Evolutionary conservation across 2,113 vertebrate genomes (phyloP).

Genomic region (Pelobates fuscus): DNA sequence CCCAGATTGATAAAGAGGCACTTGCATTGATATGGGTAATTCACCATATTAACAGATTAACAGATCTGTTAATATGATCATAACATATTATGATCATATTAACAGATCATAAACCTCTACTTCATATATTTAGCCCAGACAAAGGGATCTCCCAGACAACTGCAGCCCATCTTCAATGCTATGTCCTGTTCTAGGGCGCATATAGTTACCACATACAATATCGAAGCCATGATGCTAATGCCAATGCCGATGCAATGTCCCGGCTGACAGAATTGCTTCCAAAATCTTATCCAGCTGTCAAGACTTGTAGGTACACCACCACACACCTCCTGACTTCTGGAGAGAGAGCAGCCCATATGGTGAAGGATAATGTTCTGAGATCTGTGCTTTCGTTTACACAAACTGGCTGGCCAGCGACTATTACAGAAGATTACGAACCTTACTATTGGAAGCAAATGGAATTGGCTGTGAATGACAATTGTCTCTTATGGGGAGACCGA

Average conservation of each 20-base stretch:
- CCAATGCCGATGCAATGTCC: background rate
- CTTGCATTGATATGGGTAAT: background rate
- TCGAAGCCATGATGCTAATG: background rate
- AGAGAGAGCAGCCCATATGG: background rate
- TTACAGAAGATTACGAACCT: background rate
- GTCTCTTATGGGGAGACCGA: background rate
- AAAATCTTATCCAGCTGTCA: background rate
- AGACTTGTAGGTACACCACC: background rate
- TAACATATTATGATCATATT: too few relatives aligned
- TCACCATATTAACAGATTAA: background rate
- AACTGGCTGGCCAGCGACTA: background rate
- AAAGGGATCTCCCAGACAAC: constrained; percentile 4
- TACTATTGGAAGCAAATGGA: background rate
- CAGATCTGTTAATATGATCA: too few relatives aligned
- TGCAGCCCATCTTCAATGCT: background rate
- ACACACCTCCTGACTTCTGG: background rate
- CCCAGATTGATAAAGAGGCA: constrained; percentile 4
- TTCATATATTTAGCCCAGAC: background rate
- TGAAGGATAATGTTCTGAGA: background rate
- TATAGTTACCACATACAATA: background rate
- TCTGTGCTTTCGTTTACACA: background rate
- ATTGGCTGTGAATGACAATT: background rate
- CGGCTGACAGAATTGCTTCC: background rate
- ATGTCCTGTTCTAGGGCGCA: background rate
- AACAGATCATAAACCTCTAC: background rate